Base-by-base conservation (phyloP, 2,888 invertebrate species). In the Osmoderma eremita region DNA sequence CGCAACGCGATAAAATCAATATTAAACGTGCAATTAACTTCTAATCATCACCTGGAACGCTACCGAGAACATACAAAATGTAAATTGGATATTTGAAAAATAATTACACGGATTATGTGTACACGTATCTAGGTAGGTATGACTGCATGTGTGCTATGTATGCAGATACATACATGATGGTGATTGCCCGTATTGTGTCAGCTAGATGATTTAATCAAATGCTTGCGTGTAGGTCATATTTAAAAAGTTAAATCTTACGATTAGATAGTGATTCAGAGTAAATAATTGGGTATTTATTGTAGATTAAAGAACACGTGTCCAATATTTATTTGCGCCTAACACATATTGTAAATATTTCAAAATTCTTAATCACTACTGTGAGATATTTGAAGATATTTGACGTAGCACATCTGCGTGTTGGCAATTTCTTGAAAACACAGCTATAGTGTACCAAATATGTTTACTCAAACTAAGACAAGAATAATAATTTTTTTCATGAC, bases 21-120 rank as follows among this genome's bases (percentile, higher is more conserved):
- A 45, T 45, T 61, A 61, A 61, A 61, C 30, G 58, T 61, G 48
- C 45, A 61, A 61, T 61, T 61, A 61, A 30, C 45, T 45, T 61
- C 58, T 61, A 36, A 61, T 45, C 58, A 61, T 18, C 15, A 54
- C 58, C 58, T 36, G 45, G 45, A 61, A 61, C 30, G 17, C 30
- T 61, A 17, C 24, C 30, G 45, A 15, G 45, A 17, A 45, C 17
- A 42, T 58, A 61, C 17, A 45, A 45, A 45, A 61, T 61, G 45
- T 45, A 61, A 45, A 61, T 42, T 45, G 36, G 45, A 45, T 30
- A 30, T 30, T 61, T 30, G 45, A 39, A 58, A 42, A 58, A 58
- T 42, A 58, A 58, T 58, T 58, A 58, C 42, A 42, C 30, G 58
- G 58, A 45, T 45, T 58, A 45, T 24, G 12, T 30, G 6, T 36